A percentile compares a stretch with the other conserved stretches of the same genome.
phyloP scores from a whole-genome alignment of 1,140 invertebrate species.

The Pygmarrhopalites habei region DNA sequence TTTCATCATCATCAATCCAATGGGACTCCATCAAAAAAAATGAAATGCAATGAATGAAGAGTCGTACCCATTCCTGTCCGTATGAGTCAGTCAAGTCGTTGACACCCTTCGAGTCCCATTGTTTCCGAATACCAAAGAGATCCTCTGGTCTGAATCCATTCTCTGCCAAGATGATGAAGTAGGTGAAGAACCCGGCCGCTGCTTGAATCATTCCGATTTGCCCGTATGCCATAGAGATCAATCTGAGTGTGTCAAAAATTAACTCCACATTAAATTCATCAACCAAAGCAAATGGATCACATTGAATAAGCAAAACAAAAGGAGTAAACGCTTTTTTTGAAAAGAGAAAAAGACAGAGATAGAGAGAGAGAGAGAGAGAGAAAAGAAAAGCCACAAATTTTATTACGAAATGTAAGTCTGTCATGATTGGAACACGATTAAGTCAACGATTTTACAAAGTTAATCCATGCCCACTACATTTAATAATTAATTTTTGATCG shows the following conservation, averaged over 20 bases:
- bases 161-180: constrained; percentile 98
- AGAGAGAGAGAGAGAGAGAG: no score
- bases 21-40: neutral
- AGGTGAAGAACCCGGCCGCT: constrained; percentile 96
- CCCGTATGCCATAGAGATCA: constrained; percentile 95
- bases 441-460: no score
- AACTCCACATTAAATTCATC: no score
- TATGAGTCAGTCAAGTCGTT: constrained; percentile 95
- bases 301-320: no score
- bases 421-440: no score
- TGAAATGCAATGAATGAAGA: neutral
- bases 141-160: constrained; percentile 85
- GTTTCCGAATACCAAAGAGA: constrained; percentile 83
- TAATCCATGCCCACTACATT: no score
- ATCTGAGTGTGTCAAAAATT: constrained; percentile 53
- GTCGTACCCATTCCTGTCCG: constrained; percentile 93
- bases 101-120: constrained; percentile 93
- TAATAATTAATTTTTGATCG: no score
- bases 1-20: neutral
- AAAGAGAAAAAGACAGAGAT: no score
- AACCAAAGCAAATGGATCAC: no score
- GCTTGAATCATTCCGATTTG: constrained; percentile 99
- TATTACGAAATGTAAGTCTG: no score
- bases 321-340: no score
- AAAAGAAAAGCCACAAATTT: no score